Conservation (phyloP, 2,797 vertebrate genomes). For the Heliangelus exortis region DNA sequence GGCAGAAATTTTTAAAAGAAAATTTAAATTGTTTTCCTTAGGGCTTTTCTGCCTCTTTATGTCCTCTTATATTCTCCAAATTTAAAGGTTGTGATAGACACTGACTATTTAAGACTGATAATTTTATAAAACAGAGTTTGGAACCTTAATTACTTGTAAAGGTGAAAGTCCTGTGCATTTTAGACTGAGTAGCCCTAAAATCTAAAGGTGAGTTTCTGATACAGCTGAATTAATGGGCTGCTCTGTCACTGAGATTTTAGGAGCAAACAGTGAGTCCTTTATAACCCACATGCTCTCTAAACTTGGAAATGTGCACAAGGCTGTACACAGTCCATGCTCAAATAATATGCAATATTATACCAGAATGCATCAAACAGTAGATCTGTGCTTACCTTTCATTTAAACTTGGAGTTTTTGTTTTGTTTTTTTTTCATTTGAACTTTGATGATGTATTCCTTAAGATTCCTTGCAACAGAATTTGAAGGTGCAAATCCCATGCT, state of each 20-base stretch:
- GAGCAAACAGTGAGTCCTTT: not conserved
- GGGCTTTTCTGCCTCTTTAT: not conserved
- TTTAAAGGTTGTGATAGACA: not conserved
- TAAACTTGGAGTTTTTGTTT: too few relatives aligned
- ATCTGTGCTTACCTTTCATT: not conserved
- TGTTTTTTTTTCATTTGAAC: not conserved
- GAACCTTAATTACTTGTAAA: not conserved
- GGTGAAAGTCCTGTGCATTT: not conserved
- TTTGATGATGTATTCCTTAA: not conserved
- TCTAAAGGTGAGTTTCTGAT: not conserved
- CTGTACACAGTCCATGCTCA: not conserved
- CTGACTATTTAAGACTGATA: not conserved
- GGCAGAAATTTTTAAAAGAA: not conserved
- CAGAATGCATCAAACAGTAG: not conserved
- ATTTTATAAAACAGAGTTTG: not conserved
- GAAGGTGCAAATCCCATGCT: not conserved
- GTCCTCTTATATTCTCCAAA: not conserved
- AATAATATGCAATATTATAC: not conserved
- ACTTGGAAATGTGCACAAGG: not conserved
- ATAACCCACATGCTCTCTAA: not conserved
- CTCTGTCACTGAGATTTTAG: not conserved
- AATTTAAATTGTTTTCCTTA: not conserved
- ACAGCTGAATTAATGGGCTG: not conserved
- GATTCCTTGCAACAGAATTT: not conserved
- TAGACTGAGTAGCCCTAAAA: not conserved